These are phyloP conservation scores for Microtus richardsoni DNA, from an alignment of 2,113 vertebrate genomes.

Conservation along the genomic window DNA sequence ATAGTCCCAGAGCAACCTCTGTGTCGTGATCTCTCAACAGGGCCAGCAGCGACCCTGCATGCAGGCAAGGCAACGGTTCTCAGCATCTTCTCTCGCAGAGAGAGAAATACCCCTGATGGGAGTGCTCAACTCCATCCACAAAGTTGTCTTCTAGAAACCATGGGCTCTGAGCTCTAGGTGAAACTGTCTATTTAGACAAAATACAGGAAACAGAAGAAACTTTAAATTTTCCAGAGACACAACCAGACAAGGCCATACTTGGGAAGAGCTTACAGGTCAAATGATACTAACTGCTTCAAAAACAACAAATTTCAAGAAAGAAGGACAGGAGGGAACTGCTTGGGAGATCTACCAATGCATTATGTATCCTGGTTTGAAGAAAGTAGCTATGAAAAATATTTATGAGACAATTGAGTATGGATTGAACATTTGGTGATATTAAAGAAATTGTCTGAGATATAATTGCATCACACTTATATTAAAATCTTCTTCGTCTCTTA, in stretches of 20 bases:
- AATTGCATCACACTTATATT: constrained; percentile 32
- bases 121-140: neutral
- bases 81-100: neutral
- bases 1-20: neutral
- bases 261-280: neutral
- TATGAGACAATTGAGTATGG: constrained; percentile 34
- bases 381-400: constrained; percentile 29
- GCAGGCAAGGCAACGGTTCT: neutral
- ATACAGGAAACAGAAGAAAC: neutral
- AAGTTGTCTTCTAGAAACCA: neutral
- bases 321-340: neutral
- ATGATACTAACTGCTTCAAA: neutral
- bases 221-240: neutral
- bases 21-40: neutral
- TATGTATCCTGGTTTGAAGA: constrained; percentile 17
- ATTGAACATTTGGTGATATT: constrained; percentile 42
- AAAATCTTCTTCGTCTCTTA: constrained; percentile 42
- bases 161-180: neutral
- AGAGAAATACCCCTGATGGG: neutral
- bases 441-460: constrained; percentile 51
- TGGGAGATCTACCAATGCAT: neutral
- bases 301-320: neutral
- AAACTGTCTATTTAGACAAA: neutral
- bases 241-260: constrained; percentile 9
- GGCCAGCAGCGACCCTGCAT: neutral